phyloP scores from a whole-genome alignment of 1,140 invertebrate species.

The Drosophila arawakana region DNA sequence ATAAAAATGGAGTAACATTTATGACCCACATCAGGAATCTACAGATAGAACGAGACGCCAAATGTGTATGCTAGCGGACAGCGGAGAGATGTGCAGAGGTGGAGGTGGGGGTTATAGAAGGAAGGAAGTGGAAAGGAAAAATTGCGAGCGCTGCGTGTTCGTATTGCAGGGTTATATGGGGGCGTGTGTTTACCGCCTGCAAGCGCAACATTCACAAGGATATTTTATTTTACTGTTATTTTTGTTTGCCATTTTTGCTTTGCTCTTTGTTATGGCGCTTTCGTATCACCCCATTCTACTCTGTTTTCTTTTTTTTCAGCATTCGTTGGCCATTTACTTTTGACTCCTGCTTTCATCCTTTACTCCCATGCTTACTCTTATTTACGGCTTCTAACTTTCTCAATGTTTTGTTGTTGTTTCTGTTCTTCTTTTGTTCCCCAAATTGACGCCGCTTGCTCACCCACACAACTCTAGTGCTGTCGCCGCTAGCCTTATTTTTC shows the following conservation, averaged over 20 bases:
- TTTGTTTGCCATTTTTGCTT: slow-evolving; percentile 45
- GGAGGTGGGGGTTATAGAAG: not conserved
- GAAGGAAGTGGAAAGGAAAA: slow-evolving; percentile 20
- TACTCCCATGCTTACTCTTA: slow-evolving; percentile 47
- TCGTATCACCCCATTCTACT: not conserved
- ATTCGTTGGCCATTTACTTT: slow-evolving; percentile 44
- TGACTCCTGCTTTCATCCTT: slow-evolving; percentile 26
- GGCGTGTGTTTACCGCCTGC: slow-evolving; percentile 49
- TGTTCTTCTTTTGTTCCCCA: slow-evolving; percentile 27
- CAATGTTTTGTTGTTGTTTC: slow-evolving; percentile 19
- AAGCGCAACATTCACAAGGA: slow-evolving; percentile 71
- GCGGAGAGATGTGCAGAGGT: too few species aligned
- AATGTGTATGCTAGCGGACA: slow-evolving; percentile 15
- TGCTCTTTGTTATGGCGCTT: slow-evolving; percentile 38
- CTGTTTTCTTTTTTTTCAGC: not conserved
- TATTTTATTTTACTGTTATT: slow-evolving; percentile 77
- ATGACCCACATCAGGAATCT: slow-evolving; percentile 75
- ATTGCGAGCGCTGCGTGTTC: slow-evolving; percentile 44
- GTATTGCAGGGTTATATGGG: slow-evolving; percentile 18
- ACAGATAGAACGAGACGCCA: slow-evolving; percentile 43
- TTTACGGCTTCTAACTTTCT: slow-evolving; percentile 15
- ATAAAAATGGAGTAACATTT: slow-evolving; percentile 83
- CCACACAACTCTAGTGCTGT: not conserved
- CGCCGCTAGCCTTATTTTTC: slow-evolving; percentile 15
- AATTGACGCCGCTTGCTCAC: slow-evolving; percentile 6